Conservation (phyloP, 2,113 vertebrate species). For the Colius striatus region DNA sequence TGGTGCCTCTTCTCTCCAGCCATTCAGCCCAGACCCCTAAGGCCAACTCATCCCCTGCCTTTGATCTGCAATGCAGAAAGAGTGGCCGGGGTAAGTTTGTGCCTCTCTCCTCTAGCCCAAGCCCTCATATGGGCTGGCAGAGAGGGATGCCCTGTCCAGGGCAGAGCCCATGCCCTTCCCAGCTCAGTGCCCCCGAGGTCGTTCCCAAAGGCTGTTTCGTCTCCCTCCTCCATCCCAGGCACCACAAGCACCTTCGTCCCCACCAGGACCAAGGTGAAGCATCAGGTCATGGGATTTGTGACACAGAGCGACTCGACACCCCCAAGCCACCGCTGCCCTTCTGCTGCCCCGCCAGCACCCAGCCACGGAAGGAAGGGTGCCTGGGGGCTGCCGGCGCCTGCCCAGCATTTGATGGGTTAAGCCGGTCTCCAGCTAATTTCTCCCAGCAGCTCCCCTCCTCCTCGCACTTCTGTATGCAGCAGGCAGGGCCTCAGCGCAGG, state of each 20-base stretch:
- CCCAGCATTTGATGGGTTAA: slow-evolving; percentile 69
- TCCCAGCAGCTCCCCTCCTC: slow-evolving; percentile 52
- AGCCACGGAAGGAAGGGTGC: neutral
- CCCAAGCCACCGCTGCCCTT: neutral
- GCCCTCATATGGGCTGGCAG: neutral
- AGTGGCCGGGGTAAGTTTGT: neutral
- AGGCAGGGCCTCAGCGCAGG: slow-evolving; percentile 68
- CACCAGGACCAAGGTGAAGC: neutral
- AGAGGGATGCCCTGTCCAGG: neutral
- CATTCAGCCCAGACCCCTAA: slow-evolving; percentile 52
- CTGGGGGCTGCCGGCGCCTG: neutral
- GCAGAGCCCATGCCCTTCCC: neutral
- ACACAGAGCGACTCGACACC: accelerated
- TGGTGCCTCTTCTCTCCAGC: slow-evolving; percentile 19
- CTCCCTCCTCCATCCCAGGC: neutral
- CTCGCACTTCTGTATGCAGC: slow-evolving; percentile 72
- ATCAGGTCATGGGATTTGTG: neutral
- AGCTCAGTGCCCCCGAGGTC: neutral
- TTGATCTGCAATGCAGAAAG: slow-evolving; percentile 69
- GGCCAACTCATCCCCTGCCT: slow-evolving; percentile 38
- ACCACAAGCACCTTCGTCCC: neutral
- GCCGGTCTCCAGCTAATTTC: slow-evolving; percentile 51
- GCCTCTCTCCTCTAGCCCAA: neutral
- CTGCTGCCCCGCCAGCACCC: neutral
- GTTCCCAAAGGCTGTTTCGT: neutral